Conservation (phyloP, 2,113 vertebrate genomes). For the Otolemur garnettii region DNA sequence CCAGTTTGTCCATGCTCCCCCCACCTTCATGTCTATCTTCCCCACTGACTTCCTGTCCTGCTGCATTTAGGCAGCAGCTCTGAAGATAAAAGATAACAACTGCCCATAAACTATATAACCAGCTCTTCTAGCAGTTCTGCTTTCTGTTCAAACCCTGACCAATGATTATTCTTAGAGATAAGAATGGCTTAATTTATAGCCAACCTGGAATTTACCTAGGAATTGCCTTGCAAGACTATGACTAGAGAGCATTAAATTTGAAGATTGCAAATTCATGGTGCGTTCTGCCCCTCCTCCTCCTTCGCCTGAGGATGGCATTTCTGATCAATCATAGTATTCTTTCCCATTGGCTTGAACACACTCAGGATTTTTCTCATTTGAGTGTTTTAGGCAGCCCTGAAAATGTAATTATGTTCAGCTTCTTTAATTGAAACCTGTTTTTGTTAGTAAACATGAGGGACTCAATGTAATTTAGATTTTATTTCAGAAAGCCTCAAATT, state of each 20-base stretch:
- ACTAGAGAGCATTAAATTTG: neutral
- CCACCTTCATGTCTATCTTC: no score
- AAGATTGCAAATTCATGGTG: neutral
- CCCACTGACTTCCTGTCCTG: neutral
- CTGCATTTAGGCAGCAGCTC: neutral
- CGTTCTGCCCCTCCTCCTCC: neutral
- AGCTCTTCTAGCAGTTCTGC: neutral
- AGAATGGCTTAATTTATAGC: neutral
- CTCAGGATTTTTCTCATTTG: neutral
- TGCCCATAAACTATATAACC: neutral
- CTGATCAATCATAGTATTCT: neutral
- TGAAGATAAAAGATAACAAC: neutral
- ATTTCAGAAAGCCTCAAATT: constrained; percentile 31
- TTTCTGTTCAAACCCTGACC: neutral
- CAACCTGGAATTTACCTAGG: neutral
- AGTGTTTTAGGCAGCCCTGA: neutral
- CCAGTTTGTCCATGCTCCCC: neutral
- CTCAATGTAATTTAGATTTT: neutral
- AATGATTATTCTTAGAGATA: neutral
- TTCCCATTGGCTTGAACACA: neutral
- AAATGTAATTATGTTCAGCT: neutral
- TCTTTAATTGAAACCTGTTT: neutral
- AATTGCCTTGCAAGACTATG: constrained; percentile 3
- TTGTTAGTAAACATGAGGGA: neutral
- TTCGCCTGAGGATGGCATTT: neutral